Base-by-base conservation (phyloP, 2,888 invertebrate species). In the Phengaris alcon region DNA sequence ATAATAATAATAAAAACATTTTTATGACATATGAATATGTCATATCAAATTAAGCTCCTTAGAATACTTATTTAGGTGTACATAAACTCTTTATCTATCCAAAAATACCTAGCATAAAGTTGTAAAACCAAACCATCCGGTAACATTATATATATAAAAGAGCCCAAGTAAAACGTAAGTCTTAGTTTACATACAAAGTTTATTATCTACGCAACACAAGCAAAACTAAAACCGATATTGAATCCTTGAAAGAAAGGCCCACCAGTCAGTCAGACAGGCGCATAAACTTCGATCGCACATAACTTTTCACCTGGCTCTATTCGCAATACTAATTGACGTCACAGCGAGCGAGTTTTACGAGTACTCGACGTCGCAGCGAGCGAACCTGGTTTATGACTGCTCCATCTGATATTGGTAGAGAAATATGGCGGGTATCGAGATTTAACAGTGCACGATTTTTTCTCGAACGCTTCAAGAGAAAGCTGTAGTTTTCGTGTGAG, bases 371-470 rank as follows among this genome's bases (percentile, higher is more conserved):
- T 82, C 82, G 81, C 81, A 82, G 80, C 79, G 80, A 59, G 59
- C 59, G 64, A 64, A 80, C 81, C 77, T 77, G 87, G 85, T 89
- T 89, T 88, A 90, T 82, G 86, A 83, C 78, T 77, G 82, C 75
- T 85, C 86, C 84, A 86, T 88, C 83, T 84, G 83, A 88, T 89
- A 90, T 88, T 90, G 84, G 81, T 88, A 90, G 86, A 90, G 89
- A 90, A 86, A 90, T 90, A 90, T 75, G 76, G 76, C 75, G 73
- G 77, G 80, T 78, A 82, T 84, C 83, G 82, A 82, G 79, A 77
- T 82, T 74, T 72, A 75, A 59, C 35, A 22, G 22, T 6, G 59
- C 59, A 64, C 59, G 59, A 57, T 64, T 64, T 64, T 59, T 64
- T 64, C 59, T 64, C 22, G 59, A 22, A 64, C 35, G 22, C 59